Evolutionary conservation across 2,113 vertebrate species (phyloP).

Genomic region (Psophia crepitans): DNA sequence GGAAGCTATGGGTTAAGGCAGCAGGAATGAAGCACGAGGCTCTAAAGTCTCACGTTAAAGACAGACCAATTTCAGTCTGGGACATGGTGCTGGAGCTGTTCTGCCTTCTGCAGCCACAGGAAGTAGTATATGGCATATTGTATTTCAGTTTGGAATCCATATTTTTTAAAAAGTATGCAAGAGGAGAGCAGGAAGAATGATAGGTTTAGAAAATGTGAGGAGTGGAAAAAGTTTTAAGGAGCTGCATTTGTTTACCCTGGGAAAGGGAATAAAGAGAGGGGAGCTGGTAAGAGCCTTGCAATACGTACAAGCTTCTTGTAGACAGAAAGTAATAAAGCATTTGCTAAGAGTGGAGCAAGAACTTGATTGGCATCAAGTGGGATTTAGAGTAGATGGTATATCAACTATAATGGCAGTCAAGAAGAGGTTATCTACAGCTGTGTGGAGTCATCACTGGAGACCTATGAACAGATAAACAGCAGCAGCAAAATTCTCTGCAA

Average conservation of each 20-base stretch:
- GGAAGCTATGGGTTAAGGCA: neutral
- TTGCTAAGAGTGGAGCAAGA: neutral
- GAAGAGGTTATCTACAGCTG: neutral
- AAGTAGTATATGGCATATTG: neutral
- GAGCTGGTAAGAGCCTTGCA: neutral
- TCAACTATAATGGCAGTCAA: neutral
- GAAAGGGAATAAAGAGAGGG: neutral
- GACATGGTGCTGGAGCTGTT: neutral
- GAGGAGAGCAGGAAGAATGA: neutral
- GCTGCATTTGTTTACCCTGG: neutral
- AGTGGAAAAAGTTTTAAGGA: neutral
- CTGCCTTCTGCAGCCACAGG: neutral
- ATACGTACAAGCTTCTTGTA: neutral
- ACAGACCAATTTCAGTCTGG: neutral
- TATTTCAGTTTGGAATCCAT: neutral
- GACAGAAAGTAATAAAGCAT: neutral
- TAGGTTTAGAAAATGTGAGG: neutral
- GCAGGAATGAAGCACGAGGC: neutral
- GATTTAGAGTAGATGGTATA: neutral
- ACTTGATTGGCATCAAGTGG: neutral
- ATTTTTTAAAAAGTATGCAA: neutral
- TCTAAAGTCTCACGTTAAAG: accelerated
- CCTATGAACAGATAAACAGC: neutral
- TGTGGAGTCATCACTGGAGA: neutral
- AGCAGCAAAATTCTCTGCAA: neutral